Conservation (phyloP, 2,113 vertebrate species). For the Microcebus murinus region DNA sequence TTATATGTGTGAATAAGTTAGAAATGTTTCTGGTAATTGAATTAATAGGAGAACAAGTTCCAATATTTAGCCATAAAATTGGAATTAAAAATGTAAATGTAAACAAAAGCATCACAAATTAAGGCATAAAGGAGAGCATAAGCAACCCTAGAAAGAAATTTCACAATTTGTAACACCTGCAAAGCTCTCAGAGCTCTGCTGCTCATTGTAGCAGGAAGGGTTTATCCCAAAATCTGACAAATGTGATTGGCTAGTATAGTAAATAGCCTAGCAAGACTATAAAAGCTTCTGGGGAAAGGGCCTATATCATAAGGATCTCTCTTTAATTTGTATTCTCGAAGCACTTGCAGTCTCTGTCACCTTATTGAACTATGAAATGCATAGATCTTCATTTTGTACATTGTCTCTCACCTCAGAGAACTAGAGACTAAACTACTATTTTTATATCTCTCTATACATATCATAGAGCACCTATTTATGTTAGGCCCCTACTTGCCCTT, state of each 20-base stretch:
- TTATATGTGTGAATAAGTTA: background rate
- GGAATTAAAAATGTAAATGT: slow-evolving; percentile 14
- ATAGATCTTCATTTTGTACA: slow-evolving; percentile 37
- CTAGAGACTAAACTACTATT: slow-evolving; percentile 1
- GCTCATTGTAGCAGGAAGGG: background rate
- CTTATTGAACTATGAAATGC: background rate
- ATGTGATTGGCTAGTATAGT: background rate
- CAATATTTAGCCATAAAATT: slow-evolving; percentile 15
- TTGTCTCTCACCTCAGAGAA: slow-evolving; percentile 36
- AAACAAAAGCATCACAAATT: slow-evolving; percentile 14
- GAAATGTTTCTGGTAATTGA: slow-evolving; percentile 13
- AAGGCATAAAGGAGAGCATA: background rate
- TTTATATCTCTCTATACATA: slow-evolving; percentile 11
- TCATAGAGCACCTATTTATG: background rate
- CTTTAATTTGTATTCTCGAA: slow-evolving; percentile 50
- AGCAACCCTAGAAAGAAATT: slow-evolving; percentile 15
- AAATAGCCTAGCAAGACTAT: background rate
- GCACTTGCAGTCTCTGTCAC: background rate
- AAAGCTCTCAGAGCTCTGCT: slow-evolving; percentile 28
- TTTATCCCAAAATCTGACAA: background rate
- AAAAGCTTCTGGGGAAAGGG: slow-evolving; percentile 13
- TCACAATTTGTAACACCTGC: background rate
- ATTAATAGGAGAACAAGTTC: slow-evolving; percentile 9
- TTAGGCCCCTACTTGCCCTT: slow-evolving; percentile 3
- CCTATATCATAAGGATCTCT: background rate